Evolutionary conservation across 2,797 vertebrate species (phyloP), one percentile per base, ranked within the genome.

Genomic region (Semotilus atromaculatus): DNA sequence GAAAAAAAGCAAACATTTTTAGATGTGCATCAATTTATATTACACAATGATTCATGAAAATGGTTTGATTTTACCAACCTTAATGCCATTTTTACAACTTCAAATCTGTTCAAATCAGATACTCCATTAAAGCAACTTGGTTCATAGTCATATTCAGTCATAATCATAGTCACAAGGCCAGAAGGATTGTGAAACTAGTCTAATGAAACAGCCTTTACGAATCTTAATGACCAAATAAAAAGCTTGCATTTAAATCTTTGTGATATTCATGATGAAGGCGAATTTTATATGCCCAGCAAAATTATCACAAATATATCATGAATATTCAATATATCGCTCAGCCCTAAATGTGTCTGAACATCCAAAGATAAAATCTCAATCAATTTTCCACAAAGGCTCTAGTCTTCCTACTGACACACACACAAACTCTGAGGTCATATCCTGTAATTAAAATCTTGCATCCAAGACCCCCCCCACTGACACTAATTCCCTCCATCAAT

Each of bases 401-500:
- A 85, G 38, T 72, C 9, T 64, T 82, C 53, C 18, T 26, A 58
- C 23, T 36, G 38, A 31, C 82, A 80, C 64, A 85, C 62, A 85
- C 73, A 88, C 83, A 90, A 85, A 87, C 87, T 86, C 72, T 84
- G 85, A 86, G 53, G 86, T 87, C 77, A 82, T 81, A 83, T 78
- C 43, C 62, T 89, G 82, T 90, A 90, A 90, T 91, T 87, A 89
- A 92, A 90, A 89, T 86, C 76, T 89, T 88, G 85, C 90, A 92
- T 90, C 89, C 86, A 89, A 90, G 80, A 34, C 75, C 67, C 68
- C 86, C 71, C 78, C 86, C n/a, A n/a, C n/a, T 86, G 89, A 91
- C 89, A 88, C 89, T 92, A 92, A 94, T 92, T 93, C 81, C 86
- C 77, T 67, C 91, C 93, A 93, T 94, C 93, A 94, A 92, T 95